A percentile compares a stretch with the other conserved stretches of the same genome.
phyloP scores from a whole-genome alignment of 1,140 invertebrate species.

The Helicoverpa armigera region DNA sequence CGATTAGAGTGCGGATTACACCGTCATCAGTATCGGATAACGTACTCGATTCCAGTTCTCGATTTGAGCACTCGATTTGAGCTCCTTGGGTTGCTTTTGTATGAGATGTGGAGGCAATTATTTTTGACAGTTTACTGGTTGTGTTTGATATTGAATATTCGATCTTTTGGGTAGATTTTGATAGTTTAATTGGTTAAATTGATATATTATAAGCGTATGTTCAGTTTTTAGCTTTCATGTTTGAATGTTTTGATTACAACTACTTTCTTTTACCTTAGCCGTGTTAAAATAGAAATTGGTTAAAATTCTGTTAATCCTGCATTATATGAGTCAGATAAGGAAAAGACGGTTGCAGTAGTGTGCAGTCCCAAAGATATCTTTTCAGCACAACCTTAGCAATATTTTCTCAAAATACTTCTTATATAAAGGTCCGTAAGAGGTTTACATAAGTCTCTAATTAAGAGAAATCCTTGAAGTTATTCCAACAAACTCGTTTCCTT shows the following conservation, averaged over 20 bases:
- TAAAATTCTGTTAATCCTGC: no score
- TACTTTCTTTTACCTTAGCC: no score
- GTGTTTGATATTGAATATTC: no score
- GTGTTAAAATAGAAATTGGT: no score
- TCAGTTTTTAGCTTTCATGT: no score
- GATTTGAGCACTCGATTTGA: neutral
- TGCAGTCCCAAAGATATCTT: no score
- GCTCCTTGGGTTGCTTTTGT: neutral
- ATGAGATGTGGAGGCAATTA: neutral
- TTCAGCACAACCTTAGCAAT: no score
- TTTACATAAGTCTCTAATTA: slow-evolving; percentile 13
- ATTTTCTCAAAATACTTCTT: neutral
- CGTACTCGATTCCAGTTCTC: neutral
- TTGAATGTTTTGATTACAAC: no score
- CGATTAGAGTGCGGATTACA: neutral
- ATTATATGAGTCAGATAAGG: no score
- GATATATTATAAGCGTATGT: no score
- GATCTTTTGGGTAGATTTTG: neutral
- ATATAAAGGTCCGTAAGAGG: neutral
- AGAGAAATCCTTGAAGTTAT: slow-evolving; percentile 6
- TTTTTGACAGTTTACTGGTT: neutral
- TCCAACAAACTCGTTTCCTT: slow-evolving; percentile 13
- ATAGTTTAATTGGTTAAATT: no score
- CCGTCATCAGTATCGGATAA: slow-evolving; percentile 4
- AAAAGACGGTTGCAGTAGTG: no score